Evolutionary conservation across 1,140 invertebrate species (phyloP).

Genomic region (Hylaeus anthracinus): DNA sequence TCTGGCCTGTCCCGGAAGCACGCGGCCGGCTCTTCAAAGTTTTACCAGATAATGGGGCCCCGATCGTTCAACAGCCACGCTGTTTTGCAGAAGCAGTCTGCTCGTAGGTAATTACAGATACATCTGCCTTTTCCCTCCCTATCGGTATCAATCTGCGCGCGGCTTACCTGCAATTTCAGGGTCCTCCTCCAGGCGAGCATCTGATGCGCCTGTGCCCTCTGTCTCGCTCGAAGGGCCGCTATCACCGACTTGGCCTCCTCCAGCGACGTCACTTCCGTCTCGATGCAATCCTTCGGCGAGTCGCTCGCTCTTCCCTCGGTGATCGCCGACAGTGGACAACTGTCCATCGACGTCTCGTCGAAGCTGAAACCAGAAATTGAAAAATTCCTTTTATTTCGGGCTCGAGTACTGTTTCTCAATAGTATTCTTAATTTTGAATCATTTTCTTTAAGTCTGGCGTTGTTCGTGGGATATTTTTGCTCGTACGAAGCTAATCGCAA

Average conservation of each 20-base stretch:
- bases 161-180: conserved; percentile 81
- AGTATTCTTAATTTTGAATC: too few species aligned
- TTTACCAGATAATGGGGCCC: conserved; percentile 21
- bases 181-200: conserved; percentile 81
- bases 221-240: conserved; percentile 78
- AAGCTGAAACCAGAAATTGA: conserved; percentile 71
- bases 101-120: neutral
- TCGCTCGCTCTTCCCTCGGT: conserved; percentile 68
- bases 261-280: conserved; percentile 79
- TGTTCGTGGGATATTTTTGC: neutral
- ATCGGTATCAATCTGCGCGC: neutral
- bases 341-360: conserved; percentile 79
- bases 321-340: conserved; percentile 70
- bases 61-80: neutral
- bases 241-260: conserved; percentile 82
- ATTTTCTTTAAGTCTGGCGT: neutral
- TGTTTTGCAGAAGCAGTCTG: neutral
- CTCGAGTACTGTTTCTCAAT: too few species aligned
- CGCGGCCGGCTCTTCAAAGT: conserved; percentile 30
- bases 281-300: conserved; percentile 57
- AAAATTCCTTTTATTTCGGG: too few species aligned
- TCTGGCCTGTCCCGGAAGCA: conserved; percentile 42
- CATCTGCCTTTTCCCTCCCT: neutral
- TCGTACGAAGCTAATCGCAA: too few species aligned
- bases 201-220: conserved; percentile 80